Conservation (phyloP, 2,113 vertebrate genomes). For the Neolamprologus variostigma region DNA sequence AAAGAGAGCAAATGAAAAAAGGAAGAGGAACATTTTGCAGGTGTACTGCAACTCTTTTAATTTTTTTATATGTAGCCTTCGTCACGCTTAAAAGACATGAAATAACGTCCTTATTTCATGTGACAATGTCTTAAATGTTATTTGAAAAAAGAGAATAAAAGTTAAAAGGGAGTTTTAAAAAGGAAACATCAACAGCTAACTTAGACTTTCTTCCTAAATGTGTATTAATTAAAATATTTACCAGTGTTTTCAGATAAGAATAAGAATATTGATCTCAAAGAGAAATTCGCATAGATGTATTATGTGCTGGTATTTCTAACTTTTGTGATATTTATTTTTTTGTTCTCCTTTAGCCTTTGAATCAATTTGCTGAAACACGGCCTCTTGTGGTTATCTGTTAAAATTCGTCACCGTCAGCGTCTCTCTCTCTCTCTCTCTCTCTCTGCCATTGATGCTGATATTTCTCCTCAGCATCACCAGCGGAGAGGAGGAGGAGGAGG, state of each 20-base stretch:
- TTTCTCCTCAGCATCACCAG: conserved; percentile 59
- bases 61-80: not conserved
- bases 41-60: not conserved
- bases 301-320: not conserved
- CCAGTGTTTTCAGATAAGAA: not conserved
- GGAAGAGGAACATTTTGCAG: not conserved
- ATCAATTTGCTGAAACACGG: not conserved
- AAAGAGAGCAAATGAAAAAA: not conserved
- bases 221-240: not conserved
- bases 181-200: not conserved
- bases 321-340: not conserved
- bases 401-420: not conserved
- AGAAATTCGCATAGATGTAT: not conserved
- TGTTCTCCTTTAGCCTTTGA: not conserved
- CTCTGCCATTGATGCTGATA: conserved; percentile 55
- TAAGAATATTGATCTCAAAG: not conserved
- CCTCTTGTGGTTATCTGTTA: not conserved
- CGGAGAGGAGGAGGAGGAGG: conserved; percentile 42
- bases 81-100: not conserved
- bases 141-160: not conserved
- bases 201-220: not conserved
- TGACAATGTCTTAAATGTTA: not conserved
- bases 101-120: not conserved
- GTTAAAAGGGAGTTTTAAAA: not conserved
- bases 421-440: not conserved